Evolutionary conservation across 1,140 invertebrate species (phyloP).

Genomic region (Eueides isabella): DNA sequence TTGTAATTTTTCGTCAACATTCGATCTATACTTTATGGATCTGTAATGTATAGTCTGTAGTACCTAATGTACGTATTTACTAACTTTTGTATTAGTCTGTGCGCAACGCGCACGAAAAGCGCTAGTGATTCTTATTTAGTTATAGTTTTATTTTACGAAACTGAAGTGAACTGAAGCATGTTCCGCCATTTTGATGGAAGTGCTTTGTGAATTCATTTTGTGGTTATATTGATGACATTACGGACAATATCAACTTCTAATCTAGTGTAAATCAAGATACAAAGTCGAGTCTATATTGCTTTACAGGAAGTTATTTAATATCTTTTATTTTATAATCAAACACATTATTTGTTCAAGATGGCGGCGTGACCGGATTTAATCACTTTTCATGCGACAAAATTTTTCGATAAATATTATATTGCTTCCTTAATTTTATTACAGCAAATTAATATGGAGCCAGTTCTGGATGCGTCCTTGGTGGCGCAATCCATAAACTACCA

Average conservation of each 20-base stretch:
- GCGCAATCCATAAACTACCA: slow-evolving; percentile 90
- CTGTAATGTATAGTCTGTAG: neutral
- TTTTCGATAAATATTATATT: neutral
- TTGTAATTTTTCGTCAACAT: neutral
- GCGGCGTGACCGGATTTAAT: slow-evolving; percentile 4
- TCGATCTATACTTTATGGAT: neutral
- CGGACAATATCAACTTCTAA: neutral
- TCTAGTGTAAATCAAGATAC: neutral
- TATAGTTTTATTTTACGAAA: neutral
- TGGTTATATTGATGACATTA: slow-evolving; percentile 6
- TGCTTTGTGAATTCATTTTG: slow-evolving; percentile 4
- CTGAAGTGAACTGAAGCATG: neutral
- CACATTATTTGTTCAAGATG: neutral
- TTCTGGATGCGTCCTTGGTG: slow-evolving; percentile 87
- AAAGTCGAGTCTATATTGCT: neutral
- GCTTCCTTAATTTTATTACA: slow-evolving; percentile 16
- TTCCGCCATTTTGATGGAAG: slow-evolving; percentile 5
- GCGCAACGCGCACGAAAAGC: neutral
- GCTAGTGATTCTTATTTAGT: neutral
- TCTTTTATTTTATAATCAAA: neutral
- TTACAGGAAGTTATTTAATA: neutral
- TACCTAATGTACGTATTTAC: neutral
- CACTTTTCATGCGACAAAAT: neutral
- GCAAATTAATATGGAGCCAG: slow-evolving; percentile 66
- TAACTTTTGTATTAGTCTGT: neutral